phyloP scores from a whole-genome alignment of 1,140 invertebrate species.

The Polypedilum pembai region DNA sequence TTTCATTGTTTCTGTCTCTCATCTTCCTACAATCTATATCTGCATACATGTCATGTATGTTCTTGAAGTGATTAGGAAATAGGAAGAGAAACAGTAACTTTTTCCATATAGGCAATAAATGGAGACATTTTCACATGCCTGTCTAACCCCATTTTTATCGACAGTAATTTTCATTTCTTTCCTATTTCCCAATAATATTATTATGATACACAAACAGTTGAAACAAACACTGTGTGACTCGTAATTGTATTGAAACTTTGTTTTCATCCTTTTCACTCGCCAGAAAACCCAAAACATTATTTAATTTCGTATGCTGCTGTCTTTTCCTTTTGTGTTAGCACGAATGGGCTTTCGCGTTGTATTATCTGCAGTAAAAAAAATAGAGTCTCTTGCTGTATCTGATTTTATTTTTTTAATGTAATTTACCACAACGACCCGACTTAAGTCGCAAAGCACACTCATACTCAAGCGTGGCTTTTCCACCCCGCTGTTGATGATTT shows the following conservation, averaged over 20 bases:
- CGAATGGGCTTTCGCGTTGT: too few relatives aligned
- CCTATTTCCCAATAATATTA: not conserved
- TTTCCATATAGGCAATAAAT: not conserved
- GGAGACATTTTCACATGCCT: not conserved
- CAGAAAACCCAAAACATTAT: not conserved
- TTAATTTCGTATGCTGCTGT: not conserved
- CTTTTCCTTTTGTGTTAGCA: not conserved
- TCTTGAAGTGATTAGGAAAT: not conserved
- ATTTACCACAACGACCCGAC: conserved; percentile 15
- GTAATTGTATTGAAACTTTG: too few relatives aligned
- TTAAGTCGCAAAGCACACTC: too few relatives aligned
- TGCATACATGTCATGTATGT: too few relatives aligned
- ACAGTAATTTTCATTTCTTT: conserved; percentile 1
- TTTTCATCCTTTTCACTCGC: too few relatives aligned
- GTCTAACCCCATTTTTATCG: not conserved
- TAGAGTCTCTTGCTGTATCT: not conserved
- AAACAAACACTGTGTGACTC: too few relatives aligned
- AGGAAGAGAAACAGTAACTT: not conserved
- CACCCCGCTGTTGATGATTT: not conserved
- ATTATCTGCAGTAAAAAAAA: too few relatives aligned
- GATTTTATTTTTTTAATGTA: not conserved
- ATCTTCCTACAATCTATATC: too few relatives aligned
- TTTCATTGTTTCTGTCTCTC: not conserved
- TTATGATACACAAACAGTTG: not conserved
- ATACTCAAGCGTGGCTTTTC: not conserved